Base-by-base conservation (phyloP, 2,888 invertebrate genomes). In the Melitaea athalia region DNA sequence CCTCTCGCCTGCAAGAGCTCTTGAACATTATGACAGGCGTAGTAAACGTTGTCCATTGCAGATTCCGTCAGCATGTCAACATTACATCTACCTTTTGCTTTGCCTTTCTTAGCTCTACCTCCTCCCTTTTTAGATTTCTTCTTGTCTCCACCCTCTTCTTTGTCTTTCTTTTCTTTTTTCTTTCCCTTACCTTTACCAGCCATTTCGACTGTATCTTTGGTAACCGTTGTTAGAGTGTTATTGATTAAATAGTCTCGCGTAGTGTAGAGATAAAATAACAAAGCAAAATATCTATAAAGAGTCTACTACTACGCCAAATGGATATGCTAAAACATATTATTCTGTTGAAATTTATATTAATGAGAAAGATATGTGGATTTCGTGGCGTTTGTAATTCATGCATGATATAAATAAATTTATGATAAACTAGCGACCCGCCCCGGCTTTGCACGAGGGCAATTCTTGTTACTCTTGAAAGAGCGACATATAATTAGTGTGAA, bases 31-130 rank as follows among this genome's bases (percentile, higher is more conserved):
- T 98, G 98, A 76, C 98, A 98, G 0, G 97, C 97, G 81, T 97
- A 97, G 84, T 98, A 98, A 0, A 98, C 97, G 81, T 98, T 98
- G 75, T 97, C 96, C 97, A 98, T 98, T 0, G 98, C 98, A 3
- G 96, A 95, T 77, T 97, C 97, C 74, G 97, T 97, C 79, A 98
- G 95, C 80, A 98, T 96, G 79, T 98, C 98, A 64, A 97, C 96
- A 47, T 96, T 95, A 78, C 96, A 95, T 77, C 95, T 94, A 5
- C 95, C 94, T 78, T 92, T 92, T 0, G 94, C 94, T 61, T 92
- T 95, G 70, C 94, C 93, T 74, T 94, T 93, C 76, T 93, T 93
- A 14, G 86, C 88, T 65, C 86, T 90, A 64, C 85, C 91, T 50
- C 86, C 92, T 74, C 88, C 93, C 75, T 86, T 93, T 70, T 91